Evolutionary conservation across 1,140 invertebrate genomes (phyloP), one percentile per base, ranked within the genome.

Genomic region (Neodiprion virginianus): DNA sequence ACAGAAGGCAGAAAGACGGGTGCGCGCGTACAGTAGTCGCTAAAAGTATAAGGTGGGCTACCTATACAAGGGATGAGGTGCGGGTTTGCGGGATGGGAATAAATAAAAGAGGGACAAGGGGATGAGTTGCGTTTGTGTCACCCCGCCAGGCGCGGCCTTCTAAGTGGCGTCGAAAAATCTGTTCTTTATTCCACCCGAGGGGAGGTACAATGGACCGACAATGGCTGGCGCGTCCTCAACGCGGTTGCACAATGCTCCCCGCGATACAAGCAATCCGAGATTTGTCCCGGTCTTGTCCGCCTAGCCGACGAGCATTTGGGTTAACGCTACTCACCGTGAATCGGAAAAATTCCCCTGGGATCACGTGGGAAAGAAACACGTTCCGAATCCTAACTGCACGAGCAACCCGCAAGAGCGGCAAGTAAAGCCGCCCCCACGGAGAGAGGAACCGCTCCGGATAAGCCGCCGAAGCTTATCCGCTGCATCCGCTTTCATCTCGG

Each of bases 161-260:
- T 84, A 83, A 84, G 83, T 84, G 82, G 77, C 81, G 78, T 80
- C 83, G 84, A 84, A 81, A 85, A 84, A 84, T 86, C 53, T 61
- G 79, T 80, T 81, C 75, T 81, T 83, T 81, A 79, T 83, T 81
- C 82, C 74, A 40, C 71, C 74, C 11, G n/a, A 61, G n/a, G 53
- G 53, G 53, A 17, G 53, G 73, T 75, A 86, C 83, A 85, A 85
- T 82, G 79, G 79, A 70, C 69, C 53, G 74, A 83, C 82, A 83
- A 83, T 82, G 74, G 74, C 21, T 17, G 9, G 23, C 40, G 70
- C 23, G n/a, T 47, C 48, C 28, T 40, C 28, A 40, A 40, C 28
- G 28, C 28, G 72, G 68, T 73, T 61, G 53, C n/a, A 81, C 78
- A 80, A 79, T 79, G 78, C 76, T 71, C 74, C 50, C 73, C n/a